Percentiles rank a stretch among this genome's conserved stretches.
These are phyloP conservation scores for Pammene aurita DNA, from an alignment of 2,888 invertebrate species.

Conservation along the genomic window DNA sequence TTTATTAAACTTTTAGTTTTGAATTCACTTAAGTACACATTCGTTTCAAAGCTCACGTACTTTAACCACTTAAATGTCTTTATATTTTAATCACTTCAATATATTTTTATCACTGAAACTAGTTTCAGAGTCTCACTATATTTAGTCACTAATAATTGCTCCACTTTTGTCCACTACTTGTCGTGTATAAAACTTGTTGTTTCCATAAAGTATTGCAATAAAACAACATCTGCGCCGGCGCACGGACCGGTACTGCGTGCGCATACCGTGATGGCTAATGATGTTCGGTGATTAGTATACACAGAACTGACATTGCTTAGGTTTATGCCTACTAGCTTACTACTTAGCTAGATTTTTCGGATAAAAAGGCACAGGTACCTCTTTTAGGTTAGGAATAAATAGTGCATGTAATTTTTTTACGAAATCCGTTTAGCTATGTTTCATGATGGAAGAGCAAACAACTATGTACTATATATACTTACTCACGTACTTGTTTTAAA, in stretches of 20 bases:
- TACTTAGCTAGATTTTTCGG: too few species aligned
- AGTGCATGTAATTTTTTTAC: too few species aligned
- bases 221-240: constrained; percentile 18
- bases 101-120: background rate
- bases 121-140: background rate
- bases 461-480: too few species aligned
- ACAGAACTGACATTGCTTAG: constrained; percentile 4
- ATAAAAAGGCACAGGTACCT: too few species aligned
- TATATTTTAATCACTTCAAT: background rate
- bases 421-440: too few species aligned
- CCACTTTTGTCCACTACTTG: background rate
- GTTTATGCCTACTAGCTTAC: background rate
- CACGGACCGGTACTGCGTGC: constrained; percentile 18
- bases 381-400: too few species aligned
- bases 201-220: constrained; percentile 16
- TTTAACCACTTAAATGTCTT: background rate
- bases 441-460: too few species aligned
- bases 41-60: too few species aligned
- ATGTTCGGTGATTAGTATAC: constrained; percentile 6
- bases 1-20: background rate
- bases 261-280: constrained; percentile 16
- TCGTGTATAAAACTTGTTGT: constrained; percentile 1
- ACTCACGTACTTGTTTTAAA: too few species aligned
- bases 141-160: constrained; percentile 7
- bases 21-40: background rate